Evolutionary conservation across 2,113 vertebrate species (phyloP), one percentile per base, ranked within the genome.

Genomic region (Menidia beryllina): DNA sequence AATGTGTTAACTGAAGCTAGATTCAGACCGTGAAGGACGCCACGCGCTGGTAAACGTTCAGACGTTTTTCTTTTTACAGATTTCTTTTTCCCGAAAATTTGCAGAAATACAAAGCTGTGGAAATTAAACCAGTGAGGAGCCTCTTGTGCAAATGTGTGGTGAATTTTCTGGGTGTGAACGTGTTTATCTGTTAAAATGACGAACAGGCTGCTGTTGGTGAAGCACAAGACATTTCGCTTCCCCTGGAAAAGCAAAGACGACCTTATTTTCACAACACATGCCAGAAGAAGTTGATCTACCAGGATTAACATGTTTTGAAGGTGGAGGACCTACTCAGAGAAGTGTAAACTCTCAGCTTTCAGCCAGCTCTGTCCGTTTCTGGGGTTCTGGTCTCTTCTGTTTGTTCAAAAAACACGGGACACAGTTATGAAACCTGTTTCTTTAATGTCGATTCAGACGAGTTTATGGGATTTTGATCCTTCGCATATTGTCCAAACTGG

Each of bases 401-500:
- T 62, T 23, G 51, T 70, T 65, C 47, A 19, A 74, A 75, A 80
- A 80, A 84, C 63, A 71, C 49, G 57, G 49, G 63, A 17, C 41
- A 75, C 80, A 73, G 56, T 80, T 84, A 48, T 62, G 10, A 82
- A 82, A 84, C 20, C 8, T 19, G 24, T 68, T 58, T 67, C 55
- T 78, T 76, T 81, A 50, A 76, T 69, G 24, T 43, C 13, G 38
- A 34, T 64, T 41, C 74, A 62, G 48, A 10, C 21, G 21, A 54
- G 50, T 83, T 81, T 66, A 74, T 73, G 73, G 73, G 52, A 59
- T 66, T 82, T 72, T 65, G 49, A 72, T 83, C 61, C 69, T 38
- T 45, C 60, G 52, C 70, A 77, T 67, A 68, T 77, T 74, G 52
- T 79, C 50, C 17, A 30, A 57, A 70, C 23, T 52, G 56, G 8